phyloP scores from a whole-genome alignment of 2,888 invertebrate genomes.

The Protodeltote pygarga region DNA sequence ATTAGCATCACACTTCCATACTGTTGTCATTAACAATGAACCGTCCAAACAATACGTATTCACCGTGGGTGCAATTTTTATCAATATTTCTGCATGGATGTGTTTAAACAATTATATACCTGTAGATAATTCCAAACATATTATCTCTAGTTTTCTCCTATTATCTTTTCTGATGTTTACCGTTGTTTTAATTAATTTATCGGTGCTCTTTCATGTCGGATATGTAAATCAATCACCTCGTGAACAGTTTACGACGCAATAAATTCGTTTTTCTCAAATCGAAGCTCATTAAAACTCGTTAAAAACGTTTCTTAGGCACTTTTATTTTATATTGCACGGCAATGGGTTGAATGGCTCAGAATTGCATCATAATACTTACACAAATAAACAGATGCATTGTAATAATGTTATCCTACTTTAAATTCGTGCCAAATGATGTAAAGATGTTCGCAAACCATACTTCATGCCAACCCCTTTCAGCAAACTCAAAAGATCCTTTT shows the following conservation, averaged over 20 bases:
- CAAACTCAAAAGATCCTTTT: conserved; percentile 11
- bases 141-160: conserved; percentile 12
- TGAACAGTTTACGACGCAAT: conserved; percentile 31
- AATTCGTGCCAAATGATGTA: conserved; percentile 15
- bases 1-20: conserved; percentile 45
- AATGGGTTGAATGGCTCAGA: conserved; percentile 6
- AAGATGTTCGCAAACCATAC: conserved; percentile 3
- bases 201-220: conserved; percentile 18
- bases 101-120: conserved; percentile 9
- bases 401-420: conserved; percentile 9
- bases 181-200: conserved; percentile 7
- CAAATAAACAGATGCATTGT: conserved; percentile 2
- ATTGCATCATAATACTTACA: conserved; percentile 1
- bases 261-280: conserved; percentile 34
- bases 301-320: conserved; percentile 8
- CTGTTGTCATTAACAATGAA: conserved; percentile 37
- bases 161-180: conserved; percentile 8
- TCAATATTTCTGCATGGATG: conserved; percentile 45
- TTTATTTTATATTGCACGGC: not conserved
- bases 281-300: conserved; percentile 20
- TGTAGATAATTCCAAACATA: conserved; percentile 15
- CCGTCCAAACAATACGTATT: conserved; percentile 50
- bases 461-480: conserved; percentile 5
- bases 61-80: conserved; percentile 38
- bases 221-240: conserved; percentile 35